Base-by-base conservation (phyloP, 2,888 invertebrate genomes). In the Sphaeridia pumilis region DNA sequence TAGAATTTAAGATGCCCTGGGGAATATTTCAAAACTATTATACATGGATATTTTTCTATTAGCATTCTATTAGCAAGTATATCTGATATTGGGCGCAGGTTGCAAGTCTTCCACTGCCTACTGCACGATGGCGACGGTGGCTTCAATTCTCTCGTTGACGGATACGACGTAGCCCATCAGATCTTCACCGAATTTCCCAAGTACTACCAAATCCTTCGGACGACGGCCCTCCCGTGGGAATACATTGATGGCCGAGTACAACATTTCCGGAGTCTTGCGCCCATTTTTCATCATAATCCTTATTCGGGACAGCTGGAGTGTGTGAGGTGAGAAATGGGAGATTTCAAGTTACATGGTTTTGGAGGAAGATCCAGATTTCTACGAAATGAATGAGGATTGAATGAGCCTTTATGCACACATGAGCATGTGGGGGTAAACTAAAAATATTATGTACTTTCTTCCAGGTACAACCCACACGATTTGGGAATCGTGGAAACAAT, bases 401-500 rank as follows among this genome's bases (percentile, higher is more conserved):
- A n/a, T 24, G 14, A 28, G 20, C 28, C 4, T 27, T 27, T 14
- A 24, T 46, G 5, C n/a, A 14, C 17, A 5, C 7, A 14, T 36
- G 12, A 24, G 12, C 20, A 10, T 36, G 35, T 47, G 4, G 22
- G 14, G 22, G 36, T 35, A 22, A 12, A 5, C 7, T 46, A 12
- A 14, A 34, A 48, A 34, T 36, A 34, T 12, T 48, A 17, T 14
- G 10, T 17, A 12, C 21, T 12, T 44, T 55, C 45, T 61, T 64
- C 28, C 67, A 79, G 82, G 63, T 84, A 79, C 68, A 87, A 87
- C 67, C 75, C 81, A 0, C 82, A 83, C 67, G 87, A 87, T 68
- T 77, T 86, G 2, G 77, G 82, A 0, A 73, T 80, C 1, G 72
- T 83, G 67, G 76, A 76, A 2, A 74, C 79, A 31, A 49, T 75